phyloP scores from a whole-genome alignment of 2,888 invertebrate genomes.

The Bruchidius siliquastri region DNA sequence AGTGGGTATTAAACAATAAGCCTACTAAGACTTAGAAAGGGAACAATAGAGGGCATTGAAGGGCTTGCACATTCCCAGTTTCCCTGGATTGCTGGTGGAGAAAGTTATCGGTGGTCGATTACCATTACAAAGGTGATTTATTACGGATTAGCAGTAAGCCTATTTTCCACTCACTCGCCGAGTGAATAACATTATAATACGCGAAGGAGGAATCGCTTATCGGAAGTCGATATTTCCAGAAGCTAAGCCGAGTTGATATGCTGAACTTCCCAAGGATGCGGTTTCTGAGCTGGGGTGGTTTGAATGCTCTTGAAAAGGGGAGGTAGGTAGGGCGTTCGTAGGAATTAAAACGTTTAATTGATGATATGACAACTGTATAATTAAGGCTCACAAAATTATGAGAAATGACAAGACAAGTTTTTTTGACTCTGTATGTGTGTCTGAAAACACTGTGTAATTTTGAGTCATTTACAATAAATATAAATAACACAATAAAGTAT shows the following conservation, averaged over 20 bases:
- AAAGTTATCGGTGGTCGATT: neutral
- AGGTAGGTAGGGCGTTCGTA: neutral
- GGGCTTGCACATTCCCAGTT: neutral
- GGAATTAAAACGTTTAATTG: neutral
- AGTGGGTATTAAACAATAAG: neutral
- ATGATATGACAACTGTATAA: neutral
- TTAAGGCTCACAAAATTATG: too few species aligned
- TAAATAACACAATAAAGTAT: too few species aligned
- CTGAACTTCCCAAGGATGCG: neutral
- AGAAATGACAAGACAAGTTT: too few species aligned
- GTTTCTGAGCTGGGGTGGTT: neutral
- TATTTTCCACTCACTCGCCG: neutral
- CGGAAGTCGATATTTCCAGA: neutral
- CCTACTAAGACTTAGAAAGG: neutral
- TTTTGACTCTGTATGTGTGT: too few species aligned
- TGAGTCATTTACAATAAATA: too few species aligned
- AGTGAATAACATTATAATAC: neutral
- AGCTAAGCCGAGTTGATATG: neutral
- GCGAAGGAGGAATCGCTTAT: neutral
- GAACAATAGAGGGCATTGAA: neutral
- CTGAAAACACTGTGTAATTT: too few species aligned
- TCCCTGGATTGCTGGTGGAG: neutral
- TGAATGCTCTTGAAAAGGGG: neutral
- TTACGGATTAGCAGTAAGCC: neutral
- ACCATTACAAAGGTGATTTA: neutral